Base-by-base conservation (phyloP, 2,888 invertebrate genomes). In the Anticlea derivata region DNA sequence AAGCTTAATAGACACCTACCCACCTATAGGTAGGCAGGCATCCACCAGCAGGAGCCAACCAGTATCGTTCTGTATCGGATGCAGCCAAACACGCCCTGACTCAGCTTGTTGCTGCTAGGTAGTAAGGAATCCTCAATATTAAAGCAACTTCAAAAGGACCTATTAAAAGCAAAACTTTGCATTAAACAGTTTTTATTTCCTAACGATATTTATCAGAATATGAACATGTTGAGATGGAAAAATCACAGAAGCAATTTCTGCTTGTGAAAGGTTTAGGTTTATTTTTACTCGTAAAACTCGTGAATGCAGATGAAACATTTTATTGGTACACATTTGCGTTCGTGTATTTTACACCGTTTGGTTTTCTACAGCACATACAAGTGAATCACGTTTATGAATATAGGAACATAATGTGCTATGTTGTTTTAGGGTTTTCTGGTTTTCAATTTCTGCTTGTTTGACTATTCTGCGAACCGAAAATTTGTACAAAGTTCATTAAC, bases 241-340 rank as follows among this genome's bases (percentile, higher is more conserved):
- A 57, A 57, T 57, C 59, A 47, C 51, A 50, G 51, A 54, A 52
- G 61, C 61, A 55, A 61, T 61, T 61, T 59, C 53, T 59, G 59
- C 39, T 57, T 45, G 33, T 37, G 57, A 59, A 53, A 57, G 57
- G 24, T 55, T 56, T 44, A 33, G 55, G 57, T 57, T 55, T 53
- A 55, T 45, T 39, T 41, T 33, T 49, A 55, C 13, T 48, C 49
- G 45, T 40, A 40, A 51, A 46, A 26, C 49, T 55, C 27, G 50
- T 46, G 38, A 48, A 59, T 53, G 57, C 49, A 59, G 50, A 59
- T 55, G 53, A 49, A 50, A 35, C 41, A 48, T 34, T 55, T 40
- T 51, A 40, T 45, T 40, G 29, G 12, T 40, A 38, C 26, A 40
- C n/a, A 39, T 50, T 45, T 39, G 26, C 26, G 11, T 26, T 33